Evolutionary conservation across 2,797 vertebrate genomes (phyloP).

Genomic region (Serranus cabrilla): DNA sequence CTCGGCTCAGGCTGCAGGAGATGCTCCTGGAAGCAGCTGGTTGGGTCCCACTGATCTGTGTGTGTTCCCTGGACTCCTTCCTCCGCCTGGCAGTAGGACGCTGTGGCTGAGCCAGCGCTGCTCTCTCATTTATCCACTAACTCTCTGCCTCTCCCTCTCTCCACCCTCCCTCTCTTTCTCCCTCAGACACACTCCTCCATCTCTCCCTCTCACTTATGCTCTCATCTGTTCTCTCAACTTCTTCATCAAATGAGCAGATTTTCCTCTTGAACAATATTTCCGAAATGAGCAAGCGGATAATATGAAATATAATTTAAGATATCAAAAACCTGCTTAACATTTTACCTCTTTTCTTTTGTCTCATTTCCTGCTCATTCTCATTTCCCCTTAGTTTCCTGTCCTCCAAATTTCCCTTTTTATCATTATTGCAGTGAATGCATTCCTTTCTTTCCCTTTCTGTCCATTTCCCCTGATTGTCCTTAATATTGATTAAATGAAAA

Average conservation of each 20-base stretch:
- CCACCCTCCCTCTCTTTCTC: conserved; percentile 19
- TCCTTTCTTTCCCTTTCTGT: neutral
- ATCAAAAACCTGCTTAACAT: neutral
- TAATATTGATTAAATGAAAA: conserved; percentile 48
- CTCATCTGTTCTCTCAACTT: conserved; percentile 42
- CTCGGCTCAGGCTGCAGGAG: conserved; percentile 56
- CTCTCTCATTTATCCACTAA: conserved; percentile 69
- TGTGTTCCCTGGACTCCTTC: conserved; percentile 57
- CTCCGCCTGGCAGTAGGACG: conserved; percentile 67
- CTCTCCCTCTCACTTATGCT: conserved; percentile 24
- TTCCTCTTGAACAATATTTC: conserved; percentile 9
- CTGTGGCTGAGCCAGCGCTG: conserved; percentile 74
- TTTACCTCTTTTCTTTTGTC: conserved; percentile 5
- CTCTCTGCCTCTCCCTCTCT: conserved; percentile 53
- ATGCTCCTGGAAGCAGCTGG: conserved; percentile 50
- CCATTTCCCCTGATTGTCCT: conserved; percentile 1
- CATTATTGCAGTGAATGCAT: neutral
- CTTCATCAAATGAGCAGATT: conserved; percentile 36
- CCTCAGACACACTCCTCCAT: conserved; percentile 55
- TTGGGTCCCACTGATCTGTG: conserved; percentile 32
- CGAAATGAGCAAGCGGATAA: conserved; percentile 8
- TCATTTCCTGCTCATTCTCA: neutral
- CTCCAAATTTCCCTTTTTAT: neutral
- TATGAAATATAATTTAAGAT: neutral
- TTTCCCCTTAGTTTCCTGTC: neutral